phyloP scores from a whole-genome alignment of 2,888 invertebrate species.

The Philonicus albiceps region DNA sequence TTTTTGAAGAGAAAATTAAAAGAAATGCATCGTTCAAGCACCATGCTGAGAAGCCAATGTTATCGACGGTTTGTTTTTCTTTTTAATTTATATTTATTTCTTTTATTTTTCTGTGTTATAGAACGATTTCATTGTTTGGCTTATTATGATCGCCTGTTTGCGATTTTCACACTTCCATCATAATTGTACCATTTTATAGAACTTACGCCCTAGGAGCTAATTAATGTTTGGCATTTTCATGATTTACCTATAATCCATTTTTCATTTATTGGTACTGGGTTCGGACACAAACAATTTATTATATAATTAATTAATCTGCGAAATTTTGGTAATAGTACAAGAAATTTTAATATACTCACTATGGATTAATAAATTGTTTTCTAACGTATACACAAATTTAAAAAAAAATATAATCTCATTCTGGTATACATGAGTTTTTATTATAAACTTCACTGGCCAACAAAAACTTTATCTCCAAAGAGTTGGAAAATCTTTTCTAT shows the following conservation, averaged over 20 bases:
- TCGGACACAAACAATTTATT: too few relatives aligned
- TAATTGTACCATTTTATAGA: not conserved
- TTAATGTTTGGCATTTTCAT: not conserved
- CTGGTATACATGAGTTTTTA: too few relatives aligned
- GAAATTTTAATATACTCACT: too few relatives aligned
- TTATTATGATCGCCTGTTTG: not conserved
- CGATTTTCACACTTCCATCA: not conserved
- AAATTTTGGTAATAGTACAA: too few relatives aligned
- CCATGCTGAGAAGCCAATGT: slow-evolving; percentile 11
- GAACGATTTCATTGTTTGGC: not conserved
- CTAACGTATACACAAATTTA: too few relatives aligned
- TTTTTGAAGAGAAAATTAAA: slow-evolving; percentile 15
- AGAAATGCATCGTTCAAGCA: slow-evolving; percentile 19
- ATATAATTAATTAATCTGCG: too few relatives aligned
- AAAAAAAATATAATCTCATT: too few relatives aligned
- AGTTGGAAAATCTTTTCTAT: too few relatives aligned
- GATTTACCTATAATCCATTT: not conserved
- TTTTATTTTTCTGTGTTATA: not conserved
- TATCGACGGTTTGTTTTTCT: slow-evolving; percentile 24
- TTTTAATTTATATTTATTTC: not conserved
- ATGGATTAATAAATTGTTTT: too few relatives aligned
- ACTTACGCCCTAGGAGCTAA: not conserved
- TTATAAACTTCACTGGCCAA: too few relatives aligned
- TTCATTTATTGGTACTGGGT: too few relatives aligned
- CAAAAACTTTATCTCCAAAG: too few relatives aligned